Conservation (phyloP, 2,113 vertebrate genomes). For the Anguilla japonica region DNA sequence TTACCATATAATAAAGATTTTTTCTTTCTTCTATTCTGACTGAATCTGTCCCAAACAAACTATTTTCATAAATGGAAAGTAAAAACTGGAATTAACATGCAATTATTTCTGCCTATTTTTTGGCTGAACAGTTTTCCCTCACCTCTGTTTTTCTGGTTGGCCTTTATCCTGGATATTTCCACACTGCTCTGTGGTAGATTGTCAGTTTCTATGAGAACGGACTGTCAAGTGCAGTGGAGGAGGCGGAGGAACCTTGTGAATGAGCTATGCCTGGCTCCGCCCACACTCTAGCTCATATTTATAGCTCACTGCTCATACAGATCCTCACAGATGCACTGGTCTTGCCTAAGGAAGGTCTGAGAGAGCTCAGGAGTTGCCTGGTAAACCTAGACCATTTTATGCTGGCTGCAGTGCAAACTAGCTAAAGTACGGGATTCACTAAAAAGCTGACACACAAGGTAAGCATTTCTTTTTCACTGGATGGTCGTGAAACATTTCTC, state of each 20-base stretch:
- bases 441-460: slow-evolving; percentile 46
- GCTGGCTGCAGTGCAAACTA: neutral
- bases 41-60: slow-evolving; percentile 32
- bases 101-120: slow-evolving; percentile 41
- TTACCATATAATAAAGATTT: neutral
- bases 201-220: slow-evolving; percentile 67
- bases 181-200: slow-evolving; percentile 51
- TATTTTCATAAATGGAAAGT: slow-evolving; percentile 45
- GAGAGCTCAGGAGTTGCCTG: slow-evolving; percentile 18
- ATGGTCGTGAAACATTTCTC: neutral
- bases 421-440: slow-evolving; percentile 38
- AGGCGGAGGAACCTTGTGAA: slow-evolving; percentile 55
- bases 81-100: slow-evolving; percentile 43
- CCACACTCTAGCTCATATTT: slow-evolving; percentile 54
- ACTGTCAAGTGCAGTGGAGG: slow-evolving; percentile 34
- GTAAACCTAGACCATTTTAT: neutral
- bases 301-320: slow-evolving; percentile 48
- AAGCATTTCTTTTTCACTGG: slow-evolving; percentile 27
- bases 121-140: neutral
- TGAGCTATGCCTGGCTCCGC: slow-evolving; percentile 48
- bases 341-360: slow-evolving; percentile 38
- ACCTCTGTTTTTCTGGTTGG: neutral
- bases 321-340: slow-evolving; percentile 52
- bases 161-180: slow-evolving; percentile 37
- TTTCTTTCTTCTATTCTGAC: slow-evolving; percentile 19